Evolutionary conservation across 2,888 invertebrate species (phyloP).

Genomic region (Schizotus pectinicornis): DNA sequence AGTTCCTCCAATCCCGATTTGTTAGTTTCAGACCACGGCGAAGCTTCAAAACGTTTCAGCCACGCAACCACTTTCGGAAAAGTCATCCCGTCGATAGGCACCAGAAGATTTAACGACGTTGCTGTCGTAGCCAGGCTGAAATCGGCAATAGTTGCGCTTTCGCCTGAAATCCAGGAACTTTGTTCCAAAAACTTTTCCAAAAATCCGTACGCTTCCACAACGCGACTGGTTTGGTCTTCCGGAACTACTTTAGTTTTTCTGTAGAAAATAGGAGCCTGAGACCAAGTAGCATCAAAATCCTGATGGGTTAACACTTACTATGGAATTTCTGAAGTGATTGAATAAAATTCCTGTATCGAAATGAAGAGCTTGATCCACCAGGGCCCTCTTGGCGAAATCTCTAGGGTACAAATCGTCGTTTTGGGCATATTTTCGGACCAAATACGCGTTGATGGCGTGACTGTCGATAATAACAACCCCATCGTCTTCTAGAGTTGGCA

Average conservation of each 20-base stretch:
- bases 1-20: neutral
- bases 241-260: constrained; percentile 40
- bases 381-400: constrained; percentile 59
- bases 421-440: constrained; percentile 62
- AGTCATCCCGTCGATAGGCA: constrained; percentile 53
- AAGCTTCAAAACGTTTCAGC: constrained; percentile 45
- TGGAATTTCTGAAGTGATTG: constrained; percentile 2
- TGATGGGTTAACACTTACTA: neutral
- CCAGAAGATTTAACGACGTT: constrained; percentile 55
- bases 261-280: constrained; percentile 45
- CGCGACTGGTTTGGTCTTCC: constrained; percentile 48
- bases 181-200: constrained; percentile 39
- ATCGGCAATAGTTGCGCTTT: constrained; percentile 42
- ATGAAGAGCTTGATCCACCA: constrained; percentile 62
- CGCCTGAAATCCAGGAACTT: constrained; percentile 38
- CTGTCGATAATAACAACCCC: constrained; percentile 57
- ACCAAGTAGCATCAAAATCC: neutral
- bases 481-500: constrained; percentile 64
- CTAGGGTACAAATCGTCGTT: constrained; percentile 63
- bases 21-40: constrained; percentile 32
- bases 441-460: constrained; percentile 61
- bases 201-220: constrained; percentile 43
- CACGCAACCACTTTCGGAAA: constrained; percentile 52
- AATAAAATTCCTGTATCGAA: constrained; percentile 54
- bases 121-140: constrained; percentile 51